Conservation (phyloP, 2,888 invertebrate genomes). For the Drosophila paracracens region DNA sequence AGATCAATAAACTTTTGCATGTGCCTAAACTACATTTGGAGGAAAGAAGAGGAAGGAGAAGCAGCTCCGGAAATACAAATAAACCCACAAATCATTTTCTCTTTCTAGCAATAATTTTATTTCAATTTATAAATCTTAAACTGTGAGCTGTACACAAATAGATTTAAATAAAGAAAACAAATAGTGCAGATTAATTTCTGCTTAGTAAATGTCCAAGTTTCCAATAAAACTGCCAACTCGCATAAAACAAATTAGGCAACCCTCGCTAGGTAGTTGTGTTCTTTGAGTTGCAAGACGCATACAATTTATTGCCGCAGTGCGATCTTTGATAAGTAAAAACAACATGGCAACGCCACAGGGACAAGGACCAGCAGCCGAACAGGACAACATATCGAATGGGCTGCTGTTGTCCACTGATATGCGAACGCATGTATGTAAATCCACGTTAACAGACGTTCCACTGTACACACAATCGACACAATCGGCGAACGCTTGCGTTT, state of each 20-base stretch:
- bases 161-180: neutral
- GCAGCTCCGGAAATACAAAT: neutral
- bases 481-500: conserved; percentile 46
- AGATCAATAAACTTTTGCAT: conserved; percentile 2
- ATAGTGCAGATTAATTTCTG: neutral
- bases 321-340: conserved; percentile 52
- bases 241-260: conserved; percentile 1
- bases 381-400: conserved; percentile 29
- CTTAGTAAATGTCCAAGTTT: neutral
- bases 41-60: neutral
- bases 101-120: too few relatives aligned
- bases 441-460: conserved; percentile 49
- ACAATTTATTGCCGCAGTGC: conserved; percentile 50
- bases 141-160: neutral
- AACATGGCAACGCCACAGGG: conserved; percentile 30
- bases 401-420: conserved; percentile 20
- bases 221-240: neutral
- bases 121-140: neutral
- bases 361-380: conserved; percentile 1
- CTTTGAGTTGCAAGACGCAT: conserved; percentile 12
- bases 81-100: neutral
- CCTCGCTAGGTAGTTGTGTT: conserved; percentile 1
- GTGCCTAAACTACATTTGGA: neutral
- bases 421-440: conserved; percentile 41
- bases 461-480: conserved; percentile 33